Percentiles rank a stretch among this genome's conserved stretches.
Conservation (phyloP, 1,140 invertebrate genomes). For the Globodera ellingtonae region DNA sequence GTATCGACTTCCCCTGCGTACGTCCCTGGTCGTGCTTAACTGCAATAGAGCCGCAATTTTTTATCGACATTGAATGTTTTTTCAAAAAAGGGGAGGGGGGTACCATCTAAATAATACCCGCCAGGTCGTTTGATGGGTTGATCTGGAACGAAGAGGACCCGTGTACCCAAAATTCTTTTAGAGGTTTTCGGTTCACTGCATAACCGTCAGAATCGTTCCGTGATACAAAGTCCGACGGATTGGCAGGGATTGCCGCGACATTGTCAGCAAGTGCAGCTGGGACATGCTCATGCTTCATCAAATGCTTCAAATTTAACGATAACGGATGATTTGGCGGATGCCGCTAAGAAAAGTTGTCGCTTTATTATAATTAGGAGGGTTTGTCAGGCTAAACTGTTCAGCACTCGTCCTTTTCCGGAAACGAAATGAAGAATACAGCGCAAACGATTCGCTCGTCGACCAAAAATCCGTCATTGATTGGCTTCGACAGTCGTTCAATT, state of each 20-base stretch:
- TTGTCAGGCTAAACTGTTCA: neutral
- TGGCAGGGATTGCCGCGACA: neutral
- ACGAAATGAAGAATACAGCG: neutral
- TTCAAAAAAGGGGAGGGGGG: too few species aligned
- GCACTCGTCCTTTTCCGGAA: constrained; percentile 16
- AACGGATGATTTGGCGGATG: neutral
- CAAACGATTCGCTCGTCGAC: neutral
- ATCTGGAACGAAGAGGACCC: too few species aligned
- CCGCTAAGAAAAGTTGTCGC: neutral
- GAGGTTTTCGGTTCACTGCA: neutral
- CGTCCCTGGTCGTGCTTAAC: too few species aligned
- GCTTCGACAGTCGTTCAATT: constrained; percentile 14
- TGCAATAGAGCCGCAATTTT: too few species aligned
- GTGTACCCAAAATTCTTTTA: neutral
- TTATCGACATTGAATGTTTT: too few species aligned
- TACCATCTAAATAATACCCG: too few species aligned
- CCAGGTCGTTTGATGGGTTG: neutral
- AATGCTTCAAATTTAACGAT: neutral
- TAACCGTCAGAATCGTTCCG: neutral
- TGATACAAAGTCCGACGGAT: neutral
- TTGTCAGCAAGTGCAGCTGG: neutral
- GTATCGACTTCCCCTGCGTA: too few species aligned
- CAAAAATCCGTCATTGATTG: constrained; percentile 13
- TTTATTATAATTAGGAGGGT: too few species aligned
- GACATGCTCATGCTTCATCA: neutral